These are phyloP conservation scores for Dascillus cervinus DNA, from an alignment of 2,888 invertebrate genomes.

Conservation along the genomic window DNA sequence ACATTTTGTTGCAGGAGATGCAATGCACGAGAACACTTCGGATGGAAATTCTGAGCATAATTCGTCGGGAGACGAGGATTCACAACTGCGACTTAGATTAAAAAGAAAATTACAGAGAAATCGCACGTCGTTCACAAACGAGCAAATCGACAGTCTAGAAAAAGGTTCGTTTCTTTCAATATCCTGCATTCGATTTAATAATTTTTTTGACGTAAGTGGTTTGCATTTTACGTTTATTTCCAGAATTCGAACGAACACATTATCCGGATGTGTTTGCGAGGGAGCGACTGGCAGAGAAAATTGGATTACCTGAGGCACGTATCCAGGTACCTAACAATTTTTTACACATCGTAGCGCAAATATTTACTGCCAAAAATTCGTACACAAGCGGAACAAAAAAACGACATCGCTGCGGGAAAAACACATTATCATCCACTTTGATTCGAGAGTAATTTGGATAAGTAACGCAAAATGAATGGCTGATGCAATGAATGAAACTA, in stretches of 20 bases:
- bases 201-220: neutral
- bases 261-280: conserved; percentile 96
- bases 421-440: too few species aligned
- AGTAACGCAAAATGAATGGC: conserved; percentile 16
- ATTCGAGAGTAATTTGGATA: conserved; percentile 19
- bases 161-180: conserved; percentile 72
- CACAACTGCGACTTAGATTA: conserved; percentile 84
- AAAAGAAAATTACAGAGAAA: conserved; percentile 96
- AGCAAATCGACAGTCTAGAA: conserved; percentile 97
- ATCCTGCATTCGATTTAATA: neutral
- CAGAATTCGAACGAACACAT: conserved; percentile 96
- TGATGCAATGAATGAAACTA: conserved; percentile 16
- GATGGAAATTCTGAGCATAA: conserved; percentile 89
- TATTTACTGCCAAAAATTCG: neutral
- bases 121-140: conserved; percentile 96
- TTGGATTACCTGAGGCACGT: conserved; percentile 97
- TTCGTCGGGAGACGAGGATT: conserved; percentile 83
- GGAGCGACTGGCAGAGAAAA: conserved; percentile 92
- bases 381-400: conserved; percentile 1
- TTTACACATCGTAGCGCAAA: conserved; percentile 24
- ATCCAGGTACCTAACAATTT: conserved; percentile 90
- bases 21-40: conserved; percentile 62
- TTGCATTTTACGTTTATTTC: conserved; percentile 8
- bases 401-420: neutral
- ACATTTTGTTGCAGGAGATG: conserved; percentile 12